A percentile compares a stretch with the other conserved stretches of the same genome.
These are phyloP conservation scores for Phrynosoma platyrhinos DNA, from an alignment of 2,113 vertebrate genomes.

Conservation along the genomic window DNA sequence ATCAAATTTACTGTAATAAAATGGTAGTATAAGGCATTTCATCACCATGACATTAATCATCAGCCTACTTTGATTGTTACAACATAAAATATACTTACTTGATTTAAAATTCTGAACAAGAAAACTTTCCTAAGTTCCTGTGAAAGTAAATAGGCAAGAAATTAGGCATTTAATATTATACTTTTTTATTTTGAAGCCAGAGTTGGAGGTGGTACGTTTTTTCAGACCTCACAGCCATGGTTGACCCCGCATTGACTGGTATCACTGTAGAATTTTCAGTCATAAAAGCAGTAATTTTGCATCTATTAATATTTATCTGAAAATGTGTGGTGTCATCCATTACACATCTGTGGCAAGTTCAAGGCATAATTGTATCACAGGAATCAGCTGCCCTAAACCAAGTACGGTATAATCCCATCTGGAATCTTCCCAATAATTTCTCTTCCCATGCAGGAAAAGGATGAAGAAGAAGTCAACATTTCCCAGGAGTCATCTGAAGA, in stretches of 20 bases:
- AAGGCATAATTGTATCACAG: not conserved
- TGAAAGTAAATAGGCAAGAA: too few relatives aligned
- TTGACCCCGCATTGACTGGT: not conserved
- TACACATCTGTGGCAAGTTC: not conserved
- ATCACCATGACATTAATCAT: too few relatives aligned
- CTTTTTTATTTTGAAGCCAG: too few relatives aligned
- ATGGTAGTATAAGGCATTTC: too few relatives aligned
- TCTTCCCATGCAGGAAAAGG: slow-evolving; percentile 83
- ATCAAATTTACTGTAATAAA: too few relatives aligned
- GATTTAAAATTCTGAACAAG: too few relatives aligned
- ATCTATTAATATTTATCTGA: not conserved
- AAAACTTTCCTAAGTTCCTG: too few relatives aligned
- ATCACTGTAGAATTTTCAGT: not conserved
- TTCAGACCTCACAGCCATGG: too few relatives aligned
- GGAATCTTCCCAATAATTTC: not conserved
- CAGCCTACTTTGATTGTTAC: too few relatives aligned
- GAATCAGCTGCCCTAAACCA: not conserved
- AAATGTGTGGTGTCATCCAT: not conserved
- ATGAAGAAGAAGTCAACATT: slow-evolving; percentile 87
- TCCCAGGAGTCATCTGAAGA: slow-evolving; percentile 95
- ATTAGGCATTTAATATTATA: too few relatives aligned
- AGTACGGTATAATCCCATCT: not conserved
- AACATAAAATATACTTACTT: too few relatives aligned
- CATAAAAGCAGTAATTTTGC: not conserved
- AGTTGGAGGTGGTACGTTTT: too few relatives aligned